Evolutionary conservation across 2,113 vertebrate species (phyloP), one percentile per base, ranked within the genome.

Genomic region (Tichodroma muraria): DNA sequence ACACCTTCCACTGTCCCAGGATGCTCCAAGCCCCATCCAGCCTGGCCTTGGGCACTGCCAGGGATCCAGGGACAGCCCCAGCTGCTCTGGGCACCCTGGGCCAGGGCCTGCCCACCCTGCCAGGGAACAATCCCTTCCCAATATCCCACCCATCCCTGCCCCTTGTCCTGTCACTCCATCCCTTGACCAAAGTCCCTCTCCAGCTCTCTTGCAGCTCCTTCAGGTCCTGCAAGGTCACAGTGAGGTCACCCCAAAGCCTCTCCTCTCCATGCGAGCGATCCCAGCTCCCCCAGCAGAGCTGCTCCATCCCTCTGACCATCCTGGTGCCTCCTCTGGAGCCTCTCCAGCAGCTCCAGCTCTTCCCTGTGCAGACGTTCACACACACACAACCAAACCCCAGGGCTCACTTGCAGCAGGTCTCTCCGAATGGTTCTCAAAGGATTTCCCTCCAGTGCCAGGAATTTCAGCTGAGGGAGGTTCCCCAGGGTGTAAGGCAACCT

Each of bases 371-470:
- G 20, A 24, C 17, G 37, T 6, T 24, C 69, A 20, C 44, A 50
- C 35, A 5, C 17, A 12, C 37, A 77, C 1, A 28, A 4, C 9
- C 54, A 40, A 19, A 38, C 13, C 6, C 17, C 13, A 68, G 59
- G 5, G 96, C 98, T 97, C 95, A 99, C 99, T 24, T 98, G 98
- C 78, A 99, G 97, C 44, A 99, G 94, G 89, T 99, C 99, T 97
- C 98, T 98, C 76, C 99, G 98, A 94, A 99, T 98, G 31, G 98
- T 96, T 95, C 99, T 98, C 96, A 99, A 88, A 88, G 99, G 98
- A 93, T 99, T 99, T 81, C 99, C 99, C 80, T 99, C 99, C 70
- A 99, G 65, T 4, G 98, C 96, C 80, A 99, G 90, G 86, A 98
- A 98, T 70, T 99, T 99, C 97, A 99, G 93, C 56, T 98, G 98